Conservation (phyloP, 2,797 vertebrate genomes). For the Apogon hyalosoma region DNA sequence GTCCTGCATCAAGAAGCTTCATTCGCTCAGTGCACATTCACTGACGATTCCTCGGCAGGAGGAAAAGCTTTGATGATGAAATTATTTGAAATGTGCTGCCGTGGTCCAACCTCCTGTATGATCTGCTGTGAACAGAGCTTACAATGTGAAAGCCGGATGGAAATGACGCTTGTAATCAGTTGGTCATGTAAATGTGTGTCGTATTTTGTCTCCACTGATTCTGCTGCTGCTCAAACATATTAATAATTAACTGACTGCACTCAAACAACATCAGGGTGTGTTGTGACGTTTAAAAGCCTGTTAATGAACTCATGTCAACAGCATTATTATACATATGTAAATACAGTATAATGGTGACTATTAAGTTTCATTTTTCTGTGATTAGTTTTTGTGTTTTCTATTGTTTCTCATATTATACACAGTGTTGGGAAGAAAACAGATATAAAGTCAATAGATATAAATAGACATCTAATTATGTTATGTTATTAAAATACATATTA, state of each 20-base stretch:
- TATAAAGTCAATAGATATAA: too few species aligned
- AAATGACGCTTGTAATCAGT: conserved; percentile 59
- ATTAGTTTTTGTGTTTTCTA: neutral
- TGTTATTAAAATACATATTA: too few species aligned
- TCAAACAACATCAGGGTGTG: conserved; percentile 15
- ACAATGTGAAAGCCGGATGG: conserved; percentile 39
- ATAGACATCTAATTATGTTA: too few species aligned
- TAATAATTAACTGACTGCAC: conserved; percentile 42
- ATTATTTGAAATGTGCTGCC: conserved; percentile 69
- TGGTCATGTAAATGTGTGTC: conserved; percentile 45
- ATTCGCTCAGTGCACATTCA: conserved; percentile 51
- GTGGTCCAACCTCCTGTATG: conserved; percentile 52
- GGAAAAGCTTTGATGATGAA: conserved; percentile 80
- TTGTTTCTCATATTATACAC: neutral
- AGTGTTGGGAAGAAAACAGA: too few species aligned
- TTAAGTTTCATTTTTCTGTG: neutral
- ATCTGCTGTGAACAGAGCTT: conserved; percentile 51
- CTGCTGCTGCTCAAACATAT: conserved; percentile 45
- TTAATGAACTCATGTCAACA: conserved; percentile 7
- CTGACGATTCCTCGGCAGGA: conserved; percentile 37
- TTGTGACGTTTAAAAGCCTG: conserved; percentile 25
- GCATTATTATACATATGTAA: conserved; percentile 3
- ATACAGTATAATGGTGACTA: neutral
- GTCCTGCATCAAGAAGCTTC: conserved; percentile 45
- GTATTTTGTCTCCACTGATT: conserved; percentile 50